Evolutionary conservation across 2,113 vertebrate species (phyloP).

Genomic region (Chaetodon trifascialis): DNA sequence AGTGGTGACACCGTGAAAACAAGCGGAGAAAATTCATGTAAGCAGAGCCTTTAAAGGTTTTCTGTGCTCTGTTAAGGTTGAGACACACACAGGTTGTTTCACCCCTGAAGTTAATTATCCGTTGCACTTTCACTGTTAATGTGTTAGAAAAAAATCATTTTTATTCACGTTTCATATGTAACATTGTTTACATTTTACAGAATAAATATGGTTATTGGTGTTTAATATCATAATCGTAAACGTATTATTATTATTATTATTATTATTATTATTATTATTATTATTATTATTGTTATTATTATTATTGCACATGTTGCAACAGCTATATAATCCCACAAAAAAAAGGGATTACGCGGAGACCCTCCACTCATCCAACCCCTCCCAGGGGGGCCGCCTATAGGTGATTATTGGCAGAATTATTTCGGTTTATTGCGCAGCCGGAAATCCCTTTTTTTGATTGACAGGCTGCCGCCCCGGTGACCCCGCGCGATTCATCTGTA

Average conservation of each 20-base stretch:
- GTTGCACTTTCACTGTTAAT: background rate
- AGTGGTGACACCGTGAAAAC: no score
- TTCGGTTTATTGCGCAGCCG: background rate
- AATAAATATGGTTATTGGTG: background rate
- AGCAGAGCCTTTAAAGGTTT: no score
- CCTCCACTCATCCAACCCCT: background rate
- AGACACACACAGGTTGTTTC: background rate
- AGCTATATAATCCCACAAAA: background rate
- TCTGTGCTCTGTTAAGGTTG: no score
- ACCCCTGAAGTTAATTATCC: background rate
- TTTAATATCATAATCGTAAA: background rate
- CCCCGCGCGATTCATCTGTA: slow-evolving; percentile 59
- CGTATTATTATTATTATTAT: background rate
- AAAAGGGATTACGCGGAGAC: slow-evolving; percentile 8
- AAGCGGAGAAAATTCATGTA: no score
- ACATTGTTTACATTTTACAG: background rate
- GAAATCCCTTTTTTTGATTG: slow-evolving; percentile 61
- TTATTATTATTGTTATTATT: slow-evolving; percentile 2
- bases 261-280: slow-evolving; percentile 2
- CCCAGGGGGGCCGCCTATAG: background rate
- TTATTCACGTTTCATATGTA: background rate
- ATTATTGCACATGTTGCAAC: background rate
- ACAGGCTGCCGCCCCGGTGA: slow-evolving; percentile 57
- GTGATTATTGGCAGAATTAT: slow-evolving; percentile 47
- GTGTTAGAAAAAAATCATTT: background rate